Evolutionary conservation across 2,797 vertebrate species (phyloP), one percentile per base, ranked within the genome.

Genomic region (Ptychobarbus kaznakovi): DNA sequence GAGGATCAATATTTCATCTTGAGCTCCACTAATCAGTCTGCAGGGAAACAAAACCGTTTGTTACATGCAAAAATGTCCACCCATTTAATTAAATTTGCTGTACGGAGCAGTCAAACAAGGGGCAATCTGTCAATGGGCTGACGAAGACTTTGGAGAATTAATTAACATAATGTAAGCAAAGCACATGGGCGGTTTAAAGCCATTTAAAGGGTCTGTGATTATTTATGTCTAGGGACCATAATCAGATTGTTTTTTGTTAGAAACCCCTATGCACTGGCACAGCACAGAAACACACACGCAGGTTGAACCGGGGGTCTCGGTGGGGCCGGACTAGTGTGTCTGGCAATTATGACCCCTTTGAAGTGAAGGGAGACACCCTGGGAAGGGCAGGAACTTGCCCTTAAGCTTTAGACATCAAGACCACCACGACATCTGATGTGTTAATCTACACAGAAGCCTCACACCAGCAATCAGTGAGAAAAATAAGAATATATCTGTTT

Each of bases 51-150:
- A 25, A 87, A 89, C 90, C 93, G 68, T 96, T 93, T 92, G 91
- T 95, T 94, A 95, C 86, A 81, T 61, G 69, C 82, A 66, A 88
- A 94, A 94, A 92, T 75, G 95, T 95, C 95, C 94, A 56, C 95
- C 95, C 94, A 93, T 95, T 95, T 95, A 95, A 96, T 96, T 95
- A 96, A 95, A 92, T 87, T 90, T 91, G 87, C 85, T 63, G 90
- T 86, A 87, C 6, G 72, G 91, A 90, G 92, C 91, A 90, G 86
- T 89, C 89, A 91, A 87, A 91, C 89, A 79, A 51, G 88, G 86
- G 89, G 90, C 92, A 91, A 91, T 95, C 91, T 92, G 92, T 95
- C 94, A 93, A 91, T 84, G 81, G 72, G 86, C 88, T 89, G 90
- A 91, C 87, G 83, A 90, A 91, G 92, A 93, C 92, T 87, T 88